These are phyloP conservation scores for Apodemia hepburni DNA, from an alignment of 2,888 invertebrate species.

Conservation along the genomic window DNA sequence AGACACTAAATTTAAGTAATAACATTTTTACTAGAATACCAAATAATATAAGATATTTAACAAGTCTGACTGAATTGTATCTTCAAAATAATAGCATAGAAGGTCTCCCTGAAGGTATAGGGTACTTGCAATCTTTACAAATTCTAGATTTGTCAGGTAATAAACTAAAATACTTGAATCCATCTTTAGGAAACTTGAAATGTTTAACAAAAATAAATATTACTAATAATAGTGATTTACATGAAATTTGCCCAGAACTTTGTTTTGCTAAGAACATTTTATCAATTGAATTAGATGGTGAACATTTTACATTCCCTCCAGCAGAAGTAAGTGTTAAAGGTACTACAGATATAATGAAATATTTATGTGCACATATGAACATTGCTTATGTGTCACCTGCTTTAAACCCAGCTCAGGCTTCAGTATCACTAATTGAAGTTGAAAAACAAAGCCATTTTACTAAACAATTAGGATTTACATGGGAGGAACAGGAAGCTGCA, in stretches of 20 bases:
- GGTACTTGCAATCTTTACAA: conserved; percentile 81
- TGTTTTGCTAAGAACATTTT: conserved; percentile 82
- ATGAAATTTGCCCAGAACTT: conserved; percentile 82
- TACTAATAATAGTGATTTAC: conserved; percentile 79
- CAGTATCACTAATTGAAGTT: conserved; percentile 48
- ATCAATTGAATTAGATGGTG: conserved; percentile 81
- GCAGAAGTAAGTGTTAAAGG: conserved; percentile 79
- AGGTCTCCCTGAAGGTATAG: conserved; percentile 84
- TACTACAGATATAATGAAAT: conserved; percentile 83
- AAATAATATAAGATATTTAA: conserved; percentile 82
- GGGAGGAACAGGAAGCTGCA: conserved; percentile 83
- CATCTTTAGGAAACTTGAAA: conserved; percentile 81
- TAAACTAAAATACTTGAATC: conserved; percentile 82
- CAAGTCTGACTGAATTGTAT: conserved; percentile 86
- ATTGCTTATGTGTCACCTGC: conserved; percentile 71
- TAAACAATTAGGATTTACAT: conserved; percentile 51
- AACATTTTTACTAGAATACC: conserved; percentile 84
- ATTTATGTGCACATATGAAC: conserved; percentile 72
- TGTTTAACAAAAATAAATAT: conserved; percentile 82
- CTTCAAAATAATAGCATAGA: conserved; percentile 86
- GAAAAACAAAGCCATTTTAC: conserved; percentile 54
- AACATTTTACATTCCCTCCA: conserved; percentile 84
- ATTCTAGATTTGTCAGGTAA: conserved; percentile 87
- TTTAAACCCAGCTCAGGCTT: conserved; percentile 45
- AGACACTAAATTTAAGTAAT: conserved; percentile 82